Evolutionary conservation across 2,113 vertebrate species (phyloP), one percentile per base, ranked within the genome.

Genomic region (Dendropsophus ebraccatus): DNA sequence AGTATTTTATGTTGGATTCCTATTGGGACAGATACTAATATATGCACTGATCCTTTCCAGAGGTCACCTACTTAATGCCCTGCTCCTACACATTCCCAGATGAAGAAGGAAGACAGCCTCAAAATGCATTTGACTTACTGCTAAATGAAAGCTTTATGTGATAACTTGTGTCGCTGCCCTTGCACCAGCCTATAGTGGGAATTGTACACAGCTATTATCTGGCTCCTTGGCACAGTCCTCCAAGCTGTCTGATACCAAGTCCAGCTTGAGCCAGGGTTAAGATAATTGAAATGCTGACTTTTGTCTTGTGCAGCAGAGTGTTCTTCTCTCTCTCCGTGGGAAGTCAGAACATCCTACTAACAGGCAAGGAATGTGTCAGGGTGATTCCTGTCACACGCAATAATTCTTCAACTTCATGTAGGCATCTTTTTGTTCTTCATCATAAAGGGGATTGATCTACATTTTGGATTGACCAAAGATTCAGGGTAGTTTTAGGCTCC

Each of bases 371-470:
- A 81, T 65, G 58, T 45, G 56, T 47, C 78, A 81, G 78, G 56
- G 78, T 81, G 78, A 81, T 28, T 65, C 54, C 78, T 65, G 37
- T 28, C 58, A 62, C 78, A 62, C 77, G 32, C 54, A 47, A 81
- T 81, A 19, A 28, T 77, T 32, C 47, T 52, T 52, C 35, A 8
- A 47, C 74, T 77, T 23, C 49, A 77, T 19, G 54, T 52, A 54
- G 17, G 25, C 74, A 21, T 54, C 28, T 50, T 52, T 52, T 77
- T 76, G 28, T 25, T 13, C 21, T 49, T 25, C 41, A 5, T 49
- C 12, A 47, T 5, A 47, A 47, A 47, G 4, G 45, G 45, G 45
- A n/a, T n/a, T n/a, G n/a, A n/a, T n/a, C n/a, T n/a, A n/a, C n/a
- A n/a, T 41, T 41, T 41, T 41, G 41, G 41, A 5, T 41, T 41